Percentiles rank a stretch among this genome's conserved stretches.
These are phyloP conservation scores for Nasonia longicornis DNA, from an alignment of 1,140 invertebrate genomes.

Conservation along the genomic window DNA sequence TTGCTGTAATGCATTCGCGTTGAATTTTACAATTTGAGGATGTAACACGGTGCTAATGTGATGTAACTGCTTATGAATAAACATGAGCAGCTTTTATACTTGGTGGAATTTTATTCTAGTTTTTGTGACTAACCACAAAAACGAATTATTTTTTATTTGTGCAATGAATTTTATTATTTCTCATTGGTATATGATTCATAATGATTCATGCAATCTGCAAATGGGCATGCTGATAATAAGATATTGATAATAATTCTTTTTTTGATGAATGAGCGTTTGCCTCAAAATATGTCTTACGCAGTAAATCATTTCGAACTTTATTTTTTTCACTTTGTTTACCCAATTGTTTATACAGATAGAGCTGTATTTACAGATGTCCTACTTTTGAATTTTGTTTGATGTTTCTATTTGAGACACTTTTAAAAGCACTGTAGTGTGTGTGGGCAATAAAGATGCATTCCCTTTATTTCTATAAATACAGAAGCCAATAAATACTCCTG, in stretches of 20 bases:
- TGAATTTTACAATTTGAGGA: neutral
- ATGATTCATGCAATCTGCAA: neutral
- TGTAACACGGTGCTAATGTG: neutral
- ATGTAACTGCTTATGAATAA: neutral
- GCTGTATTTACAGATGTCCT: too few species aligned
- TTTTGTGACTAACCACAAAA: neutral
- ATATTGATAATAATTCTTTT: neutral
- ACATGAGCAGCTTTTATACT: neutral
- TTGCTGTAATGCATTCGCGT: neutral
- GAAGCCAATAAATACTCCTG: neutral
- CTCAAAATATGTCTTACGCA: too few species aligned
- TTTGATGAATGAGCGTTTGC: neutral
- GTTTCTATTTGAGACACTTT: too few species aligned
- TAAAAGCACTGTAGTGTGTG: neutral
- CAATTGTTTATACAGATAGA: too few species aligned
- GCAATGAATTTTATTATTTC: neutral
- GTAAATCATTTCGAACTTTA: neutral
- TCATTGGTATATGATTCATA: neutral
- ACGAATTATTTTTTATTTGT: neutral
- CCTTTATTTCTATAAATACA: neutral
- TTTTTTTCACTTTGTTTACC: too few species aligned
- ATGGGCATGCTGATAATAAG: neutral
- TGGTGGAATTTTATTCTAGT: neutral
- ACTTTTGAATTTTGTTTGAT: too few species aligned
- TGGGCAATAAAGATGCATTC: neutral